Evolutionary conservation across 2,113 vertebrate genomes (phyloP), one percentile per base, ranked within the genome.

Genomic region (Axis porcinus): DNA sequence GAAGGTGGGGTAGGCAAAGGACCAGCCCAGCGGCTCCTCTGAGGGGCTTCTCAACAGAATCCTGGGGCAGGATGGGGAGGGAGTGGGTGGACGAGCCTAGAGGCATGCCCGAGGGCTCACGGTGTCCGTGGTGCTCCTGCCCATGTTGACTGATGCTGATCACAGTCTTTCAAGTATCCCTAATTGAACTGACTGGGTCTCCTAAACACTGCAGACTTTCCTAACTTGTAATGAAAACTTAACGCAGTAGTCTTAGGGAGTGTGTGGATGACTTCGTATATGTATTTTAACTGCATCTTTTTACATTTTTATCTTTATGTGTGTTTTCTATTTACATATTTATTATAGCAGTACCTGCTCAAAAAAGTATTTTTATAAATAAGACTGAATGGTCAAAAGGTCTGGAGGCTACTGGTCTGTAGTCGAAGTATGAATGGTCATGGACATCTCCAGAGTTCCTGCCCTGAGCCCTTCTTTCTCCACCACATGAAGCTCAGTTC

Each of bases 41-140:
- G 58, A 43, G 19, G 14, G 76, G 55, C 36, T 50, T 54, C 57
- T 33, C 33, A 4, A 2, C 30, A n/a, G n/a, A 13, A 16, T 33
- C 52, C 17, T 12, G 16, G 52, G 62, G 78, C 11, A 6, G 84
- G 2, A 3, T 36, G 6, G 64, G 19, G 3, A 1, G 27, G 16
- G 5, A 13, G 33, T n/a, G n/a, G 76, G 21, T n/a, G 58, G 23
- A 12, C 1, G 2, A 16, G 6, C n/a, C 2, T 40, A 3, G 50
- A 0, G 0, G 30, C 17, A 2, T 36, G 13, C 60, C 1, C 6
- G 45, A 27, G 54, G 54, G 23, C 43, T 19, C 13, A 17, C 4
- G 2, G 19, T 3, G 60, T 12, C 7, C 6, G 4, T 4, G 3
- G 3, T 14, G 1, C 3, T 12, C 58, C 57, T 15, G 25, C 52